Percentiles rank a stretch among this genome's conserved stretches.
Conservation (phyloP, 2,113 vertebrate genomes). For the Myodes glareolus region DNA sequence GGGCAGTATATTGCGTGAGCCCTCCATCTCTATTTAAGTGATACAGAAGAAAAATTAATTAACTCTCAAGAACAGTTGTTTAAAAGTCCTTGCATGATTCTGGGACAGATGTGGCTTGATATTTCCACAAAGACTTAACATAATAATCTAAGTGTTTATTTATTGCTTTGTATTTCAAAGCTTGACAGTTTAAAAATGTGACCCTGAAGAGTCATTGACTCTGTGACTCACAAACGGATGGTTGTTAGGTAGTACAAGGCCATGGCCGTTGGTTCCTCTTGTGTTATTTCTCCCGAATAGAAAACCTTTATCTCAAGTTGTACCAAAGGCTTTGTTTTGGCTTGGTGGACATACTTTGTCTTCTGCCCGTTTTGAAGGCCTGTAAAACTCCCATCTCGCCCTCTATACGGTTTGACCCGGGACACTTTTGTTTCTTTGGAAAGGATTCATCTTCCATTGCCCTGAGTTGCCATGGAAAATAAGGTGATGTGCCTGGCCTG, state of each 20-base stretch:
- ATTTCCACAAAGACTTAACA: slow-evolving; percentile 44
- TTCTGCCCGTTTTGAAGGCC: slow-evolving; percentile 3
- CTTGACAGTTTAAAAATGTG: neutral
- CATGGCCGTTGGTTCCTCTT: neutral
- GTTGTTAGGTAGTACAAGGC: neutral
- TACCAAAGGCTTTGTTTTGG: slow-evolving; percentile 32
- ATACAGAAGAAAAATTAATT: slow-evolving; percentile 58
- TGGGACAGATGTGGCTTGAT: slow-evolving; percentile 59
- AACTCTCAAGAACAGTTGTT: slow-evolving; percentile 44
- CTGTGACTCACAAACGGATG: neutral
- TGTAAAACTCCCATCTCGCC: neutral
- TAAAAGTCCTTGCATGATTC: slow-evolving; percentile 51
- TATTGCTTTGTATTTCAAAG: slow-evolving; percentile 26
- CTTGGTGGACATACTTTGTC: slow-evolving; percentile 1
- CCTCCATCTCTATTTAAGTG: slow-evolving; percentile 62
- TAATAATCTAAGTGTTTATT: slow-evolving; percentile 34
- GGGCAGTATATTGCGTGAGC: slow-evolving; percentile 39
- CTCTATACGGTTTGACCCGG: neutral
- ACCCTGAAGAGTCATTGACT: neutral
- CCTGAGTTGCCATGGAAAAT: neutral
- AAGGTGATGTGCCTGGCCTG: neutral
- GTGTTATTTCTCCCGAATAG: slow-evolving; percentile 1
- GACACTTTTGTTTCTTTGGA: neutral
- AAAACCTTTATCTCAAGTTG: neutral
- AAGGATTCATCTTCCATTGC: neutral